Conservation (phyloP, 1,140 invertebrate species). For the Drosophila bifasciata region DNA sequence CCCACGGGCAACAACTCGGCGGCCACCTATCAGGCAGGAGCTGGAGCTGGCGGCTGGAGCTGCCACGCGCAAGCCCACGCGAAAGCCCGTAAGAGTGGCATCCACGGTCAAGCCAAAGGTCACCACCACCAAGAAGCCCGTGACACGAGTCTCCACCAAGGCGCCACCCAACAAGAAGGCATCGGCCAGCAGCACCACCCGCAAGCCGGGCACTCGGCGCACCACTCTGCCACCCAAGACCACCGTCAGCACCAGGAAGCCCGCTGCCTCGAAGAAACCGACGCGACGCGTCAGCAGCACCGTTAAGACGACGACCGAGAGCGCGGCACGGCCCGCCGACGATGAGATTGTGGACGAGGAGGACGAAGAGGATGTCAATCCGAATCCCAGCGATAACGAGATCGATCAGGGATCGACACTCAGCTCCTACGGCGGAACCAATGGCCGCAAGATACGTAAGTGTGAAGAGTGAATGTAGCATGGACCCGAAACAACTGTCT, state of each 20-base stretch:
- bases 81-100: slow-evolving; percentile 58
- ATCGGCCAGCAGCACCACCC: slow-evolving; percentile 46
- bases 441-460: slow-evolving; percentile 87
- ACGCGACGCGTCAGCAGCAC: slow-evolving; percentile 59
- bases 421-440: slow-evolving; percentile 60
- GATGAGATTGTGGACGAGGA: slow-evolving; percentile 80
- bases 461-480: slow-evolving; percentile 71
- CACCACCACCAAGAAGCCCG: slow-evolving; percentile 71
- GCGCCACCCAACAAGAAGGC: slow-evolving; percentile 84
- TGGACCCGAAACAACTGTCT: slow-evolving; percentile 77
- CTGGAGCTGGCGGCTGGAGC: slow-evolving; percentile 58
- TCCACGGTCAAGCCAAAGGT: slow-evolving; percentile 69
- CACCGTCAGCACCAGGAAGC: slow-evolving; percentile 70
- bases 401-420: slow-evolving; percentile 86
- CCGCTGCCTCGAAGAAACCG: slow-evolving; percentile 84
- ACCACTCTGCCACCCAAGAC: slow-evolving; percentile 45
- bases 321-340: slow-evolving; percentile 44
- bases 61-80: slow-evolving; percentile 47
- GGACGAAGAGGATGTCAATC: slow-evolving; percentile 85
- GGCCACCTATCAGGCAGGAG: slow-evolving; percentile 47
- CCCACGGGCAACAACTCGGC: slow-evolving; percentile 71
- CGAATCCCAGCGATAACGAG: slow-evolving; percentile 82
- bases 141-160: slow-evolving; percentile 84
- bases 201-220: slow-evolving; percentile 58
- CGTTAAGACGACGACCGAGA: slow-evolving; percentile 51